Percentiles rank a stretch among this genome's conserved stretches.
Conservation (phyloP, 2,797 vertebrate species). For the Melanotaenia maccullochi region DNA sequence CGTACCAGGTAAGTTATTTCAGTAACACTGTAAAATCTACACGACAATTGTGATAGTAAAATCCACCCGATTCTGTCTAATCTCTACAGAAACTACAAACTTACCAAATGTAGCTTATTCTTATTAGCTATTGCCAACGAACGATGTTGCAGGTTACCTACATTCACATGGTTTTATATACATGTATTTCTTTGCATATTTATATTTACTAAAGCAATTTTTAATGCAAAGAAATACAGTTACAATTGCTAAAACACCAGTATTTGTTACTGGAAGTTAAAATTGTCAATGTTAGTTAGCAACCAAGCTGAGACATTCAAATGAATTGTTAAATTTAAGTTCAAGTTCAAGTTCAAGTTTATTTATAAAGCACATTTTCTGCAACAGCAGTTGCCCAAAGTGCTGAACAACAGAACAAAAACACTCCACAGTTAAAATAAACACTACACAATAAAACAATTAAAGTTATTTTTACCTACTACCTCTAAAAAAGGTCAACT, state of each 20-base stretch:
- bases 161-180: too few species aligned
- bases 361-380: too few species aligned
- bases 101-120: neutral
- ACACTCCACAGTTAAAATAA: too few species aligned
- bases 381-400: too few species aligned
- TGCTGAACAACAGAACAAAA: too few species aligned
- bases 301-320: neutral
- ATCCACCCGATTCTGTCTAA: neutral
- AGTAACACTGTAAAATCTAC: neutral
- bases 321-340: neutral
- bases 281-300: neutral
- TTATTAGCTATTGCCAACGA: too few species aligned
- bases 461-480: neutral
- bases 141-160: too few species aligned
- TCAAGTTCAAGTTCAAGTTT: too few species aligned
- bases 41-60: slow-evolving; percentile 17
- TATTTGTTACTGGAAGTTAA: neutral
- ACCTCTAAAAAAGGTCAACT: neutral
- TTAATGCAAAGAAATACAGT: too few species aligned
- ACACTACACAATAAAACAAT: too few species aligned
- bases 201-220: neutral
- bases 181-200: neutral
- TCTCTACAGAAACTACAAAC: neutral
- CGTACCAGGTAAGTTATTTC: slow-evolving; percentile 5
- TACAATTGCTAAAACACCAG: neutral